A percentile compares a stretch with the other conserved stretches of the same genome.
Conservation (phyloP, 1,140 invertebrate species). For the Caenorhabditis elegans region WBcel235 BX284602.5:7848501-7849000, state of each 20-base stretch:
- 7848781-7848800: constrained; percentile 66
- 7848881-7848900: background rate
- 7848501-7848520: constrained; percentile 76
- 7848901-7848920: too few relatives aligned
- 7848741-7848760: constrained; percentile 85
- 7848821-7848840: constrained; percentile 93
- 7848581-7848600: constrained; percentile 85
- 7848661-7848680: constrained; percentile 84
- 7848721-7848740: background rate
- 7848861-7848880: background rate
- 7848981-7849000: constrained; percentile 89
- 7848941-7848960: constrained; percentile 41
- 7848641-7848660: constrained; percentile 99
- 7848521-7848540: too few relatives aligned
- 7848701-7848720: background rate
- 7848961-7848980: constrained; percentile 75
- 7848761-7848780: constrained; percentile 68
- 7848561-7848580: constrained; percentile 57
- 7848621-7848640: constrained; percentile 96
- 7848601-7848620: constrained; percentile 95
- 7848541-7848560: constrained; percentile 50
- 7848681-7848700: constrained; percentile 79
- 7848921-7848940: too few relatives aligned
- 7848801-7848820: constrained; percentile 76
- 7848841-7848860: constrained; percentile 74